Conservation (phyloP, 1,140 invertebrate genomes). For the Nymphalis io region DNA sequence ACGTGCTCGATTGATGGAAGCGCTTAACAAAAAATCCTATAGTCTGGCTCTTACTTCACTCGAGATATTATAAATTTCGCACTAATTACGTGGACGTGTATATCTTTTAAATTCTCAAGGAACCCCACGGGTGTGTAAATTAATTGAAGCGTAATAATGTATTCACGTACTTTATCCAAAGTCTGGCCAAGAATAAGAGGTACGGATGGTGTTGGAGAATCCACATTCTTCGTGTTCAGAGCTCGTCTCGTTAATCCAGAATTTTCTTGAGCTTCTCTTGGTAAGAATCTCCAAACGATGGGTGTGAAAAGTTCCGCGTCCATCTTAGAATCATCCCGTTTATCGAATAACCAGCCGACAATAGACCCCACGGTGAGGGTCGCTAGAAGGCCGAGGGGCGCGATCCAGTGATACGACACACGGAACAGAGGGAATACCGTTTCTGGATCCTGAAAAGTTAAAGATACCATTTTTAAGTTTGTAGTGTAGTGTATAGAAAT, state of each 20-base stretch:
- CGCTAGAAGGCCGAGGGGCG: slow-evolving; percentile 80
- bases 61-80: too few species aligned
- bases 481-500: too few species aligned
- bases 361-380: slow-evolving; percentile 65
- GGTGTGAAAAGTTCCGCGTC: slow-evolving; percentile 75
- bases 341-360: slow-evolving; percentile 64
- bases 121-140: too few species aligned
- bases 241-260: slow-evolving; percentile 48
- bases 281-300: slow-evolving; percentile 63
- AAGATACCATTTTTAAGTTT: neutral
- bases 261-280: slow-evolving; percentile 49
- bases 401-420: slow-evolving; percentile 89
- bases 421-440: slow-evolving; percentile 86
- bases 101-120: too few species aligned
- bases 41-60: too few species aligned
- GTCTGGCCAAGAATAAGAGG: slow-evolving; percentile 54
- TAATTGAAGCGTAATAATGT: neutral
- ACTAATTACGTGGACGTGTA: too few species aligned
- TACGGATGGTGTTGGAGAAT: slow-evolving; percentile 44
- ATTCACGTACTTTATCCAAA: slow-evolving; percentile 5
- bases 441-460: slow-evolving; percentile 57
- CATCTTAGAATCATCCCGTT: slow-evolving; percentile 50
- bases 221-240: slow-evolving; percentile 29
- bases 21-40: too few species aligned
- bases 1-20: too few species aligned